Percentiles rank a stretch among this genome's conserved stretches.
phyloP scores from a whole-genome alignment of 2,113 vertebrate species.

The Cepphus grylle region DNA sequence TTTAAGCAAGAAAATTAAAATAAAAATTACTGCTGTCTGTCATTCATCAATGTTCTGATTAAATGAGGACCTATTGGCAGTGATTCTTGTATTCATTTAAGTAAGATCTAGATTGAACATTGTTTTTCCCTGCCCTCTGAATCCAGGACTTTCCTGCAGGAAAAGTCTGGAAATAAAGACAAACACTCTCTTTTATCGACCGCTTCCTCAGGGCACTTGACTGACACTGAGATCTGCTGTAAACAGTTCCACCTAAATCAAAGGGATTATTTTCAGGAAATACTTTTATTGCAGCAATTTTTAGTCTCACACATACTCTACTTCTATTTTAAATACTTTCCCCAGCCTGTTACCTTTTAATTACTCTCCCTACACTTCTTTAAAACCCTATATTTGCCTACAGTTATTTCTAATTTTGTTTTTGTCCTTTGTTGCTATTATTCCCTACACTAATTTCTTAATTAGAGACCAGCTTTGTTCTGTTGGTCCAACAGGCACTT shows the following conservation, averaged over 20 bases:
- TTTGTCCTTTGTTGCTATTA: neutral
- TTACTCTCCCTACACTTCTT: neutral
- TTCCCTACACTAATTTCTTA: neutral
- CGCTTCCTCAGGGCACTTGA: neutral
- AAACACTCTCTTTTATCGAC: neutral
- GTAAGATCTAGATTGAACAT: neutral
- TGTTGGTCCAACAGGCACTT: neutral
- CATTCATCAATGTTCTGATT: neutral
- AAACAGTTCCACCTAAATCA: neutral
- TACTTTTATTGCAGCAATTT: neutral
- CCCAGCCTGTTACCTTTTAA: neutral
- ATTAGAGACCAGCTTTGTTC: neutral
- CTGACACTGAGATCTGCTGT: neutral
- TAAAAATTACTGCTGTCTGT: neutral
- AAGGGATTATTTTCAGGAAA: neutral
- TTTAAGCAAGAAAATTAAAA: neutral
- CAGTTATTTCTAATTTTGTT: neutral
- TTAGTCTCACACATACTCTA: neutral
- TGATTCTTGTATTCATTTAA: neutral
- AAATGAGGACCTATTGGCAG: neutral
- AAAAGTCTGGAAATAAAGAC: neutral
- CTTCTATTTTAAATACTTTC: neutral
- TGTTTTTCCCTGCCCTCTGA: neutral
- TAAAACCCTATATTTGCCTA: neutral
- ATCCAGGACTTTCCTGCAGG: neutral